Base-by-base conservation (phyloP, 2,888 invertebrate species). In the Yponomeuta sedellus region DNA sequence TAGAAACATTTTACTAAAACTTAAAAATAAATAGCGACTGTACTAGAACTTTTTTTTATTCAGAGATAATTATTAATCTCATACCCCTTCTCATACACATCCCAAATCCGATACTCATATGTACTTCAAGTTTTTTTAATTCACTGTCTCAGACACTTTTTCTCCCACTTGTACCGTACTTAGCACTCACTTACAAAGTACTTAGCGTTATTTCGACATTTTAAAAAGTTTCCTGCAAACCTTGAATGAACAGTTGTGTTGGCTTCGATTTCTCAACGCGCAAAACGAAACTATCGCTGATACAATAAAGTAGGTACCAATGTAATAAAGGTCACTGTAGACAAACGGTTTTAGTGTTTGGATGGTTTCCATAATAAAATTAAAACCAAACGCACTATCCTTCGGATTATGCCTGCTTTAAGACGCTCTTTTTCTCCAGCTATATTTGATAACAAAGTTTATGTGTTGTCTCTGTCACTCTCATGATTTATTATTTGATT, bases 151-250 rank as follows among this genome's bases (percentile, higher is more conserved):
- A 52, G 16, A 1, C 44, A 52, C 44, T 52, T 52, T 16, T 52
- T 16, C 44, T 52, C 44, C 12, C 16, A 1, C 12, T 16, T 52
- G 44, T 52, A 52, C 44, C 44, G 16, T 52, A 34, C 34, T 52
- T 52, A 52, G 44, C 44, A 52, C 44, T 52, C 44, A 52, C 44
- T 52, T 52, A 52, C 44, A 12, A 52, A 52, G 44, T 52, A 52
- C 44, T 52, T 52, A 52, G 16, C 44, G 44, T 16, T 52, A 52
- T 12, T 52, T 52, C 44, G 44, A 52, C 44, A 52, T 52, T 52
- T 12, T 52, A 52, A 52, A 52, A 52, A 52, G 44, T 52, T 52
- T 16, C 16, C 44, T 16, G 44, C 16, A 16, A 52, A 52, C 44
- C 44, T 52, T 52, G 44, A 52, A 52, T 16, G 44, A 16, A 52